Conservation (phyloP, 1,140 invertebrate genomes). For the Drosophila saltans region DNA sequence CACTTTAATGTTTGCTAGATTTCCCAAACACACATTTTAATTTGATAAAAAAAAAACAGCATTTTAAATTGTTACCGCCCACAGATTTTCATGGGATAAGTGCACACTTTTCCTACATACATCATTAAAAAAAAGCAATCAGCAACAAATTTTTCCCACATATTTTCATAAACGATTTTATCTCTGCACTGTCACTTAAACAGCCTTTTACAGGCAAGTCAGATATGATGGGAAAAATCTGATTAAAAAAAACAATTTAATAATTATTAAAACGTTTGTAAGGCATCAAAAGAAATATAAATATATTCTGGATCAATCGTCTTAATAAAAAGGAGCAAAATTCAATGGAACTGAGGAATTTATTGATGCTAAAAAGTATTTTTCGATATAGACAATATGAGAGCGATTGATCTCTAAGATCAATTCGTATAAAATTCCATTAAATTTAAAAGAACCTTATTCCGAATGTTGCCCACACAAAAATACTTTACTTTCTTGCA, state of each 20-base stretch:
- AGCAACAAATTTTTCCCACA: not conserved
- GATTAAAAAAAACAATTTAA: not conserved
- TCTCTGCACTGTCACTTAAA: not conserved
- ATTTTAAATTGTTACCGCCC: constrained; percentile 24
- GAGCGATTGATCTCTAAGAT: no score
- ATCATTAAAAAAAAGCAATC: constrained; percentile 35
- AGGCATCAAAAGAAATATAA: no score
- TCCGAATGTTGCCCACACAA: no score
- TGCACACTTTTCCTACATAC: constrained; percentile 31
- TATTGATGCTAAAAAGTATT: no score
- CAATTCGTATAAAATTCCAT: no score
- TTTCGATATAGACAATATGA: no score
- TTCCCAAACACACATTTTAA: not conserved
- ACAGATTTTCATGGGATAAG: constrained; percentile 28
- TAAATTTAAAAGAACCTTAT: no score
- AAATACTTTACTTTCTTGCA: no score
- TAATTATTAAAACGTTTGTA: no score
- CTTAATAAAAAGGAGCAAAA: no score
- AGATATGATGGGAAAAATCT: not conserved
- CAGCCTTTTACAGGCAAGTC: not conserved
- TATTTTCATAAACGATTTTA: not conserved
- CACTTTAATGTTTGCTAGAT: not conserved
- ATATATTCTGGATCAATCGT: no score
- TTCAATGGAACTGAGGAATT: no score
- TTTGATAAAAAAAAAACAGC: not conserved